phyloP scores from a whole-genome alignment of 2,797 vertebrate species.

The Oophaga sylvatica region DNA sequence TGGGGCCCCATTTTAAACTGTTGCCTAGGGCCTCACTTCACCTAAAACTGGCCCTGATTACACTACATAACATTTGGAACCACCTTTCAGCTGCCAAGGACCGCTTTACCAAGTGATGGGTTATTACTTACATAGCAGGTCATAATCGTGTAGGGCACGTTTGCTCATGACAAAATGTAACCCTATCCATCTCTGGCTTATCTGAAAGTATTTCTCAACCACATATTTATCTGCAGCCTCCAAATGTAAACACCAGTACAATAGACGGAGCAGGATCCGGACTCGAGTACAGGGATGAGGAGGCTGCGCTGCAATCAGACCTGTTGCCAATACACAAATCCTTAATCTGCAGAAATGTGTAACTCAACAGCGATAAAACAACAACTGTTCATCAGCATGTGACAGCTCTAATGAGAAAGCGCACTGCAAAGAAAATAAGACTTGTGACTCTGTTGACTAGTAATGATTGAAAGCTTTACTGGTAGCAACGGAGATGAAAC shows the following conservation, averaged over 20 bases:
- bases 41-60: too few relatives aligned
- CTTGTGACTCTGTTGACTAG: not conserved
- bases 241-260: not conserved
- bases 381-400: not conserved
- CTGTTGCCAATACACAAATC: conserved; percentile 1
- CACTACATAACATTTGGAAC: too few relatives aligned
- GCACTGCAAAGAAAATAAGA: not conserved
- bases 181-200: not conserved
- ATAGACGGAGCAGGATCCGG: not conserved
- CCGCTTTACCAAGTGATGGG: too few relatives aligned
- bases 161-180: not conserved
- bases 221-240: not conserved
- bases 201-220: conserved; percentile 27
- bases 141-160: not conserved
- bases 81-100: too few relatives aligned
- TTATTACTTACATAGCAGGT: too few relatives aligned
- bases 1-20: too few relatives aligned
- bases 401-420: not conserved
- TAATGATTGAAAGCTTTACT: not conserved
- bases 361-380: not conserved
- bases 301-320: not conserved
- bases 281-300: conserved; percentile 5
- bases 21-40: too few relatives aligned
- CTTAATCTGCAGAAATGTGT: not conserved
- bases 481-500: not conserved